Base-by-base conservation (phyloP, 2,797 vertebrate genomes). In the Uromys caudimaculatus region DNA sequence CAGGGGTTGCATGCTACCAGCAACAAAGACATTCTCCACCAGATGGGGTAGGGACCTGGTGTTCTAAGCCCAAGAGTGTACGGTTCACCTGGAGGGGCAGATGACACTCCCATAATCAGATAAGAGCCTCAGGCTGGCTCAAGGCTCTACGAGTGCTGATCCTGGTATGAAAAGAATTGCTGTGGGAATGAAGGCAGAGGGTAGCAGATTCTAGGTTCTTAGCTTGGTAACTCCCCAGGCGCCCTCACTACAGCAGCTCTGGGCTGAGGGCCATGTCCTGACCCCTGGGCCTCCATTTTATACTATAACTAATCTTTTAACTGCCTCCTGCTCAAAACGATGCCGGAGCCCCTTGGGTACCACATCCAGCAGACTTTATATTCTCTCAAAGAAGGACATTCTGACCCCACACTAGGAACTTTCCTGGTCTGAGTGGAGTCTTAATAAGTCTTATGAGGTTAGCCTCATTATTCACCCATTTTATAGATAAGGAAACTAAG, bases 401-500 rank as follows among this genome's bases (percentile, higher is more conserved):
- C 85, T n/a, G 71, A 89, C 13, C 2, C 50, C 24, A 17, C 10
- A n/a, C 29, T 32, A 13, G 2, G 29, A 23, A 16, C 67, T 56
- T 88, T 44, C 1, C 73, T 27, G 11, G 3, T 88, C 69, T 64
- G 17, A 56, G 35, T 54, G 24, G 44, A 21, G 35, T 77, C 35
- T 23, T 81, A 69, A 38, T 44, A 75, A 54, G 24, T 58, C n/a
- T 78, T 44, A 27, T 1, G 0, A 38, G 2, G 38, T 32, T 41
- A 52, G 73, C 47, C 23, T 24, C 54, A 21, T 67, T 64, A 14
- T 60, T 52, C n/a, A 60, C 1, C 29, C 35, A 44, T 90, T 58
- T 71, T 77, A 93, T 23, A 78, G 86, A 85, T 41, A 41, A 56
- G 71, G 41, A 94, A 95, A 88, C 41, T 6, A 78, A 95, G 52